phyloP scores from a whole-genome alignment of 1,140 invertebrate species.

The Eupeodes corollae region DNA sequence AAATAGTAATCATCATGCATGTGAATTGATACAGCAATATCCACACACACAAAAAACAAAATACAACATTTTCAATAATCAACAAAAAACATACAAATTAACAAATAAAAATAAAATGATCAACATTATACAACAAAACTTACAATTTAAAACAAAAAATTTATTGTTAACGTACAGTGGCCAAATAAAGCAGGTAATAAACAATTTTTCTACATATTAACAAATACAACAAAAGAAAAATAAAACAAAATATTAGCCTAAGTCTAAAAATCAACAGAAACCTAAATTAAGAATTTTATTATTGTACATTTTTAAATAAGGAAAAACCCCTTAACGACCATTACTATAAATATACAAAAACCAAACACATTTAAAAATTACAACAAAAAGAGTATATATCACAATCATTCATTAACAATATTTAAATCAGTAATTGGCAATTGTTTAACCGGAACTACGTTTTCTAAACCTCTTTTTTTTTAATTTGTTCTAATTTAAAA shows the following conservation, averaged over 20 bases:
- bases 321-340: background rate
- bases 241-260: background rate
- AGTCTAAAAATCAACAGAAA: background rate
- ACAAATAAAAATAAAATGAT: background rate
- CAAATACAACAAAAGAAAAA: background rate
- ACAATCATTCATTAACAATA: no score
- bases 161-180: conserved; percentile 5
- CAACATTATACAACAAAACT: conserved; percentile 4
- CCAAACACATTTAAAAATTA: background rate
- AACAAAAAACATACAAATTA: background rate
- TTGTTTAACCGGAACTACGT: no score
- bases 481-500: no score
- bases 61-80: background rate
- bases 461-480: no score
- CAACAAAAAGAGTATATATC: background rate
- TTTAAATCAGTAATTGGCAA: no score
- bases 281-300: background rate
- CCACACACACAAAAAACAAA: background rate
- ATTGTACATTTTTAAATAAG: background rate
- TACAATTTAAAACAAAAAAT: conserved; percentile 7
- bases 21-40: background rate
- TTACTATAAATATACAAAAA: background rate
- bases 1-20: background rate
- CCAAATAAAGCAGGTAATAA: conserved; percentile 10
- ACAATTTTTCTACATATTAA: background rate